These are phyloP conservation scores for Phaedon cochleariae DNA, from an alignment of 2,888 invertebrate genomes.

Conservation along the genomic window DNA sequence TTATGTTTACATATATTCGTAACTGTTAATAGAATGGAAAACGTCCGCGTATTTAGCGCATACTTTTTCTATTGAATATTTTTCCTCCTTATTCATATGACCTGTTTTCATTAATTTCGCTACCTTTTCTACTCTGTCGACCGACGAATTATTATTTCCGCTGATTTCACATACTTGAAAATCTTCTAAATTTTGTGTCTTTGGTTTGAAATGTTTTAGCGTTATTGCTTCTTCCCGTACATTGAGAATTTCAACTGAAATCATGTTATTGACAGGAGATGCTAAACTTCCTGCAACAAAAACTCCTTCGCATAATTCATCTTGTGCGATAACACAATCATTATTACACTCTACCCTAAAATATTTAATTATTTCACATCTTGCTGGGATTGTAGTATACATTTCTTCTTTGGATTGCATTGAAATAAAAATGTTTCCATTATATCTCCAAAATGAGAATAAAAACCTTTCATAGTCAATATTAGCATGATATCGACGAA, in stretches of 20 bases:
- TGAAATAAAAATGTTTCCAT: no score
- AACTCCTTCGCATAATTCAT: neutral
- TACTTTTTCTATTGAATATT: conserved; percentile 26
- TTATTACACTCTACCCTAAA: no score
- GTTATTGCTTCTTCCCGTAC: neutral
- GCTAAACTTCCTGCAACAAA: neutral
- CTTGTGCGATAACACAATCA: neutral
- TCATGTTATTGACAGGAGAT: neutral
- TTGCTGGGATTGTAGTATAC: no score
- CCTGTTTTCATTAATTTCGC: neutral
- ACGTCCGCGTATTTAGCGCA: conserved; percentile 38
- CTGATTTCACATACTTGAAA: no score
- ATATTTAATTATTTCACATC: no score
- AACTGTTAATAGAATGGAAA: conserved; percentile 34
- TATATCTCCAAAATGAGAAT: neutral
- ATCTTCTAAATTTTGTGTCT: no score
- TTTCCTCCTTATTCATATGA: conserved; percentile 21
- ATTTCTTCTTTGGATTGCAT: neutral
- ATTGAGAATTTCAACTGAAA: neutral
- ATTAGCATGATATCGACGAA: conserved; percentile 6
- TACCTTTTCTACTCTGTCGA: neutral
- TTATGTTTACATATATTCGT: conserved; percentile 36
- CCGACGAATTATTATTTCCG: neutral
- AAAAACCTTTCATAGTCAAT: conserved; percentile 20
- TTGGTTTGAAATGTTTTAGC: no score